Conservation (phyloP, 2,797 vertebrate species). For the Lindbergichthys nudifrons region DNA sequence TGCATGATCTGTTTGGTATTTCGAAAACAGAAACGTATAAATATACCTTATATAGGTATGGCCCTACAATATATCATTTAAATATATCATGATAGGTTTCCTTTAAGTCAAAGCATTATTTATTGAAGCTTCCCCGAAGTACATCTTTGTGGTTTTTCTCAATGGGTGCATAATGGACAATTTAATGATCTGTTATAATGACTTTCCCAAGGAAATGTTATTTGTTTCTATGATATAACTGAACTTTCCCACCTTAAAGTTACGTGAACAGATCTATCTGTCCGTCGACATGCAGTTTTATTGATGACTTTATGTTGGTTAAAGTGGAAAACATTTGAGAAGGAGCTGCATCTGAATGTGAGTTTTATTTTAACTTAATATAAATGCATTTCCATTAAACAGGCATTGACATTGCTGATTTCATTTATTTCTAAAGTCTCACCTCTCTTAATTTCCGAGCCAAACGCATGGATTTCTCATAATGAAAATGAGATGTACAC, state of each 20-base stretch:
- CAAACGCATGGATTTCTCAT: slow-evolving; percentile 10
- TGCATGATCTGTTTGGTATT: too few species aligned
- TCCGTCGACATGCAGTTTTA: slow-evolving; percentile 19
- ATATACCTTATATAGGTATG: too few species aligned
- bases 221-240: slow-evolving; percentile 1
- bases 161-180: slow-evolving; percentile 8
- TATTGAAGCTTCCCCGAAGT: slow-evolving; percentile 3
- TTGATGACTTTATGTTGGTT: slow-evolving; percentile 1
- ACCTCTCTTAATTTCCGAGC: slow-evolving; percentile 4
- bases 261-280: slow-evolving; percentile 33
- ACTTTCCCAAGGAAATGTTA: slow-evolving; percentile 2
- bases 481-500: slow-evolving; percentile 19
- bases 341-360: slow-evolving; percentile 8
- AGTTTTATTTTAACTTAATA: slow-evolving; percentile 22
- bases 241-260: slow-evolving; percentile 10
- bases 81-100: too few species aligned
- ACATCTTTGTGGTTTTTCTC: slow-evolving; percentile 24
- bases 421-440: slow-evolving; percentile 2
- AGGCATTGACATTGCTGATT: slow-evolving; percentile 5
- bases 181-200: slow-evolving; percentile 1
- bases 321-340: slow-evolving; percentile 1
- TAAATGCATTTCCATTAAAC: slow-evolving; percentile 25
- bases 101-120: background rate
- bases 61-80: too few species aligned
- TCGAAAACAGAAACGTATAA: too few species aligned